A percentile compares a stretch with the other conserved stretches of the same genome.
Evolutionary conservation across 2,797 vertebrate species (phyloP).

Genomic region (Astyanax mexicanus): DNA sequence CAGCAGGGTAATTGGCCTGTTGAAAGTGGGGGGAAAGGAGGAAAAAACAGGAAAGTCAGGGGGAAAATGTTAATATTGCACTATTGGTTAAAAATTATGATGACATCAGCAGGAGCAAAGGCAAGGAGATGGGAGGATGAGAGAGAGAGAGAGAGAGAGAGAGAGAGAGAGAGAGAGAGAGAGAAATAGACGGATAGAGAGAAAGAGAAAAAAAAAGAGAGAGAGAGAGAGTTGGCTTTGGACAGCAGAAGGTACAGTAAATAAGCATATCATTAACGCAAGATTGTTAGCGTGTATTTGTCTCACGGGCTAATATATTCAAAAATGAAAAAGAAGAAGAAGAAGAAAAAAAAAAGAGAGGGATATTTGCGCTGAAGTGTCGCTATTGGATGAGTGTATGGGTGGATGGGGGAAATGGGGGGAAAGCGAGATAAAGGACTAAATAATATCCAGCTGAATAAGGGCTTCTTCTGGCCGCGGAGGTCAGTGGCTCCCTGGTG

Average conservation of each 20-base stretch:
- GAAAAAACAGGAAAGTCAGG: constrained; percentile 43
- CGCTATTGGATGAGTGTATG: constrained; percentile 71
- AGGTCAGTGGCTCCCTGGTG: constrained; percentile 81
- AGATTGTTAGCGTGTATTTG: constrained; percentile 77
- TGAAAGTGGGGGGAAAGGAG: constrained; percentile 35
- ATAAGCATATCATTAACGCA: constrained; percentile 80
- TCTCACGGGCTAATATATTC: constrained; percentile 73
- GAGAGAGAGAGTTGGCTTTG: constrained; percentile 38
- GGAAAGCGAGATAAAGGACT: constrained; percentile 75
- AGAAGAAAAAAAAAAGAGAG: constrained; percentile 30
- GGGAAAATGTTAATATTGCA: constrained; percentile 62
- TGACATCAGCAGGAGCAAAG: constrained; percentile 63
- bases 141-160: constrained; percentile 35
- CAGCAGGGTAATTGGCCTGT: constrained; percentile 58
- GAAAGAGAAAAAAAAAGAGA: constrained; percentile 33
- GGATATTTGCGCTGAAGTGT: constrained; percentile 78
- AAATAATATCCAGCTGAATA: constrained; percentile 81
- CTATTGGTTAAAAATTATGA: constrained; percentile 64
- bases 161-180: constrained; percentile 19
- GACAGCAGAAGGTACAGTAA: constrained; percentile 73
- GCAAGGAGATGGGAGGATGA: constrained; percentile 13
- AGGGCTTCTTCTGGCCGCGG: constrained; percentile 82
- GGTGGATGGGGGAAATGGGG: constrained; percentile 64
- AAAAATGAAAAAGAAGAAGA: constrained; percentile 27
- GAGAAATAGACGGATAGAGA: constrained; percentile 4